Evolutionary conservation across 1,140 invertebrate genomes (phyloP).

Genomic region (Musca domestica): DNA sequence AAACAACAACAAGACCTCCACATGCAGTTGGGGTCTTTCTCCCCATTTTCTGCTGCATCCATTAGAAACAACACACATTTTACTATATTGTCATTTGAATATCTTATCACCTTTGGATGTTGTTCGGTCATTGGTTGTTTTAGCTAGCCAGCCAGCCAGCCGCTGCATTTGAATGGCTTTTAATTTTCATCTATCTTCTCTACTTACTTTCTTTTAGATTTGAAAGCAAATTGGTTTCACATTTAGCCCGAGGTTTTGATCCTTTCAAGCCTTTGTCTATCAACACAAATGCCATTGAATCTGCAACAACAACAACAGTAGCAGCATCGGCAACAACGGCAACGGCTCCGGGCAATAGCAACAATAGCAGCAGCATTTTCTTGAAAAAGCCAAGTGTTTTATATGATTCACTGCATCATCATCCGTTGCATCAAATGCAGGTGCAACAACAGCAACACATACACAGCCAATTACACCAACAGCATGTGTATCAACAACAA

Average conservation of each 20-base stretch:
- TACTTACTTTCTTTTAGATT: slow-evolving; percentile 32
- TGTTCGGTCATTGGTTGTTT: too few species aligned
- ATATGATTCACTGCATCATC: slow-evolving; percentile 50
- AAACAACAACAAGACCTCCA: too few species aligned
- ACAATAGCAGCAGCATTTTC: slow-evolving; percentile 14
- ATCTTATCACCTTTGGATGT: too few species aligned
- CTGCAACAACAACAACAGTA: not conserved
- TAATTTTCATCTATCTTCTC: slow-evolving; percentile 1
- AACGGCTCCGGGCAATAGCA: slow-evolving; percentile 18
- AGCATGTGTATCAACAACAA: not conserved
- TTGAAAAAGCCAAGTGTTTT: slow-evolving; percentile 45
- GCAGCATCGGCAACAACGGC: too few species aligned
- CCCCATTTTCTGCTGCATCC: too few species aligned
- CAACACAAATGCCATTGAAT: slow-evolving; percentile 39
- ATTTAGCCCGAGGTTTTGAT: slow-evolving; percentile 51
- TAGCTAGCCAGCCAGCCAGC: not conserved
- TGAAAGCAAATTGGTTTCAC: slow-evolving; percentile 49
- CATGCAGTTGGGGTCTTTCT: too few species aligned
- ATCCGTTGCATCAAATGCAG: slow-evolving; percentile 43
- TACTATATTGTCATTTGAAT: too few species aligned
- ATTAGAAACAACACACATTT: too few species aligned
- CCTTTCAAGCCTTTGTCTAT: slow-evolving; percentile 50
- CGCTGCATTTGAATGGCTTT: not conserved
- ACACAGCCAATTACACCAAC: slow-evolving; percentile 13
- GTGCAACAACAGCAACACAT: slow-evolving; percentile 34